phyloP scores from a whole-genome alignment of 2,113 vertebrate species.

The Petroica traversi region DNA sequence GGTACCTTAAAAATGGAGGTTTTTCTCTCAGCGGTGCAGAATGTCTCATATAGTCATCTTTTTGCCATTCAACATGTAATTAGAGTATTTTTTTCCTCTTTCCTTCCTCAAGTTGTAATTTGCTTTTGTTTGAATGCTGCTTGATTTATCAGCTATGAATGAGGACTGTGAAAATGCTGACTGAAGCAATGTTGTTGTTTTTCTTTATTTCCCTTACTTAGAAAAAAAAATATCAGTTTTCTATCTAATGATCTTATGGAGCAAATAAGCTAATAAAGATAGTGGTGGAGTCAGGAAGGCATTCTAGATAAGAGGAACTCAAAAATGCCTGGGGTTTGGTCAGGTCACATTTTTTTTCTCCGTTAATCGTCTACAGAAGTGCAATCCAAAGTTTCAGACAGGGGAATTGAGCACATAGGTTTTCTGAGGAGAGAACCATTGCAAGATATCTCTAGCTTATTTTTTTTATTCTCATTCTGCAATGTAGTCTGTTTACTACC shows the following conservation, averaged over 20 bases:
- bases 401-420: background rate
- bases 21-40: background rate
- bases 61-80: background rate
- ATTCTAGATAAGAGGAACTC: background rate
- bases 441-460: background rate
- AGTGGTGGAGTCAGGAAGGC: slow-evolving; percentile 14
- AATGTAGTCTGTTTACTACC: background rate
- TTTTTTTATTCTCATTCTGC: background rate
- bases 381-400: background rate
- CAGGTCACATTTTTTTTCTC: slow-evolving; percentile 29
- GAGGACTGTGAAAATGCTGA: slow-evolving; percentile 19
- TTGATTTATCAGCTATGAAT: background rate
- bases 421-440: background rate
- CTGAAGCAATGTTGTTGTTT: slow-evolving; percentile 6
- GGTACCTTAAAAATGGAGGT: background rate
- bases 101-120: background rate
- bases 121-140: background rate
- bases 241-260: background rate
- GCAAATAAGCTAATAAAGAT: slow-evolving; percentile 34
- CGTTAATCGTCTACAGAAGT: slow-evolving; percentile 14
- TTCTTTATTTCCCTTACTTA: background rate
- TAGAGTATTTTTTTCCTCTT: background rate
- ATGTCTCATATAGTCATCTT: background rate
- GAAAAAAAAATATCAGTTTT: background rate
- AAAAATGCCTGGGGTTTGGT: slow-evolving; percentile 27